These are phyloP conservation scores for Picus viridis DNA, from an alignment of 2,797 vertebrate genomes.

Conservation along the genomic window DNA sequence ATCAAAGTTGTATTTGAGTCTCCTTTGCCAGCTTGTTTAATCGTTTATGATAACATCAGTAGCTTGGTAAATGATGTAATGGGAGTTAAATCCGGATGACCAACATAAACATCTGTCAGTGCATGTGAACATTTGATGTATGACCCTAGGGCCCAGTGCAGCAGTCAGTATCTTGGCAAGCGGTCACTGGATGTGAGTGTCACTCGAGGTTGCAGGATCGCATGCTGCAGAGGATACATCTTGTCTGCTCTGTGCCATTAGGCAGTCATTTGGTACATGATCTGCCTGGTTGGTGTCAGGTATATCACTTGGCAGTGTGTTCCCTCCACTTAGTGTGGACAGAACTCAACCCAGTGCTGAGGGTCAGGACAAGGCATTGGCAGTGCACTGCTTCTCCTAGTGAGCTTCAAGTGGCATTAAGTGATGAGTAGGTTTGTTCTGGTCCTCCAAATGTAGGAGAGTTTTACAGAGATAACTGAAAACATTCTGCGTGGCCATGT, in stretches of 20 bases:
- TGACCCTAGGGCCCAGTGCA: constrained; percentile 20
- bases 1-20: constrained; percentile 34
- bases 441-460: not conserved
- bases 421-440: not conserved
- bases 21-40: constrained; percentile 43
- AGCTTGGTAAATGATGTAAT: constrained; percentile 71
- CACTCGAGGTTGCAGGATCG: not conserved
- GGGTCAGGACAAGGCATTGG: not conserved
- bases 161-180: constrained; percentile 48
- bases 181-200: not conserved
- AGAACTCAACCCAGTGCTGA: not conserved
- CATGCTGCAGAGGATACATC: not conserved
- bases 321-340: not conserved
- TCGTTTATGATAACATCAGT: constrained; percentile 59
- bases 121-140: constrained; percentile 68
- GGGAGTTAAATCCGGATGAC: constrained; percentile 67
- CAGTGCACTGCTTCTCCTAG: rapidly evolving
- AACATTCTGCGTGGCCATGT: not conserved
- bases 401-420: not conserved
- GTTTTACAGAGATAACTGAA: not conserved
- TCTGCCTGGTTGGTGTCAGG: not conserved
- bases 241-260: not conserved
- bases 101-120: constrained; percentile 65
- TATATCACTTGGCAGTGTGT: not conserved
- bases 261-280: not conserved